A percentile compares a stretch with the other conserved stretches of the same genome.
These are phyloP conservation scores for Natator depressus DNA, from an alignment of 2,113 vertebrate genomes.

Conservation along the genomic window DNA sequence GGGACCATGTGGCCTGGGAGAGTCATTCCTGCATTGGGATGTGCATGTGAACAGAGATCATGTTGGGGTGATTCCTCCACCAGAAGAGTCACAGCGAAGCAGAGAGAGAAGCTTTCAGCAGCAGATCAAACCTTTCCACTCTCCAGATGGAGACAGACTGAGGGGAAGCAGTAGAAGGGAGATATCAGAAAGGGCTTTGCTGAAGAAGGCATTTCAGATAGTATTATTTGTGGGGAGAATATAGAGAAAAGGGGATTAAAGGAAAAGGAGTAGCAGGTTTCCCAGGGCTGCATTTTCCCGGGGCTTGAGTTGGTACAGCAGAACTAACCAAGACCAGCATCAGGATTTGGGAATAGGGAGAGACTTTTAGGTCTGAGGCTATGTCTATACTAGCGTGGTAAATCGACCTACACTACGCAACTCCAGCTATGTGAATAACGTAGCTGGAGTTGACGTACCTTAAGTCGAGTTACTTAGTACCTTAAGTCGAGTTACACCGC, in stretches of 20 bases:
- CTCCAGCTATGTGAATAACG: too few relatives aligned
- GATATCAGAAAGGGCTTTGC: background rate
- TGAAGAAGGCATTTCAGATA: background rate
- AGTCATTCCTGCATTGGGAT: background rate
- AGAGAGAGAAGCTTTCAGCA: background rate
- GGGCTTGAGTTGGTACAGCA: background rate
- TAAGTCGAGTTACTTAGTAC: too few relatives aligned
- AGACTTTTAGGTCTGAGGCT: background rate
- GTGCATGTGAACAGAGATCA: background rate
- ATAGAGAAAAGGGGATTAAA: background rate
- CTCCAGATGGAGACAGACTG: background rate
- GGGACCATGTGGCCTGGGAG: background rate
- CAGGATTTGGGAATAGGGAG: background rate
- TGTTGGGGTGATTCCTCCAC: background rate
- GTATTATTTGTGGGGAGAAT: background rate
- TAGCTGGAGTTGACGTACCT: too few relatives aligned
- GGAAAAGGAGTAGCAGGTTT: background rate
- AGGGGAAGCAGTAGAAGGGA: background rate
- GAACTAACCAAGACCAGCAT: background rate
- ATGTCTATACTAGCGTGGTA: too few relatives aligned
- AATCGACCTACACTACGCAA: too few relatives aligned
- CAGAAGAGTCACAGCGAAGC: background rate
- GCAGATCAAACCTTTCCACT: background rate
- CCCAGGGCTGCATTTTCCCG: background rate
- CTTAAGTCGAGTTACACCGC: too few relatives aligned